Evolutionary conservation across 1,140 invertebrate species (phyloP), one percentile per base, ranked within the genome.

Genomic region (Andricus grossulariae): DNA sequence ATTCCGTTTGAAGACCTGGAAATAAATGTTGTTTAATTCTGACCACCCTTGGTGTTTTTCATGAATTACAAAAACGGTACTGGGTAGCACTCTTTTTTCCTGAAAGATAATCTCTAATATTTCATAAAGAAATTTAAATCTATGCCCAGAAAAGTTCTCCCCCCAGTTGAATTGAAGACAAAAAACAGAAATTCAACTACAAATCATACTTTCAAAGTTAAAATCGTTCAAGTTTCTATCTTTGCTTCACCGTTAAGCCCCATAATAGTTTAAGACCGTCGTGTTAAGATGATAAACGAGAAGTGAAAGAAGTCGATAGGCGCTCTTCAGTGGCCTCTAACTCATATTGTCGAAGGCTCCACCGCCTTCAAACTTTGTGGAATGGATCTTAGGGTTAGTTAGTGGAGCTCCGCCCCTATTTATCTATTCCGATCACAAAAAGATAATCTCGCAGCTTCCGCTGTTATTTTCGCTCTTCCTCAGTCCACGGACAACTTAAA

Each of bases 271-370:
- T 66, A n/a, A 66, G 60, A 45, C 32, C 25, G 25, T 66, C 60
- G 25, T 32, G 60, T 60, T 60, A 60, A 60, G 15, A 66, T 66
- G 60, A 66, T 66, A 45, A 66, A 66, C 60, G 60, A 66, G 60
- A 66, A 66, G 60, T 66, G 60, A 39, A 66, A 39, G 25, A 66
- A 66, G 60, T 39, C 60, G 25, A 60, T 60, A 25, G 21, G 57
- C 21, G 21, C 60, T 66, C 60, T 66, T 16, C 25, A 32, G 25
- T 39, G 25, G 15, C 60, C 60, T 66, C 25, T 39, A 66, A 66
- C 60, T 66, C n/a, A 39, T 66, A 45, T 66, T 66, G 25, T 60
- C 21, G 57, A 60, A 60, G 25, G 57, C 13, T 16, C 21, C 32
- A 25, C 21, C 25, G 25, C 25, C 25, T 66, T 39, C 32, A 45